These are phyloP conservation scores for Trichopoda pennipes DNA, from an alignment of 2,888 invertebrate genomes.

Conservation along the genomic window DNA sequence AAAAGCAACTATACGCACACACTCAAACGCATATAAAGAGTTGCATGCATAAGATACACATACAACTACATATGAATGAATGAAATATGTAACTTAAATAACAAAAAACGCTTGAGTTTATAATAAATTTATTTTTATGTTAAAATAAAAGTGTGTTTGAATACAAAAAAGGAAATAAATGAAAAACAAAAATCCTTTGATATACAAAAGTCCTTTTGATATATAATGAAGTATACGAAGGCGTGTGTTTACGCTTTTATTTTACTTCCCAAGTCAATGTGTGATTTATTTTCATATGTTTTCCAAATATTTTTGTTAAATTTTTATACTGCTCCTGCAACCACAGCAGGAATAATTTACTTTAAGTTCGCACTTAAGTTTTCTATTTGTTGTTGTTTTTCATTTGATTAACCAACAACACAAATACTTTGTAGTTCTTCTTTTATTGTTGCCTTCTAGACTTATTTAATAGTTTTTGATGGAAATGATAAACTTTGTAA, in stretches of 20 bases:
- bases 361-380: conserved; percentile 44
- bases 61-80: too few species aligned
- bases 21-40: too few species aligned
- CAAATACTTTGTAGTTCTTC: not conserved
- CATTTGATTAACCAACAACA: not conserved
- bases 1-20: conserved; percentile 28
- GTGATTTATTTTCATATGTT: conserved; percentile 45
- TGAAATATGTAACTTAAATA: too few species aligned
- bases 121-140: conserved; percentile 1
- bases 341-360: conserved; percentile 1
- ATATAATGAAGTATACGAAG: not conserved
- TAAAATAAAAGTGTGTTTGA: conserved; percentile 18
- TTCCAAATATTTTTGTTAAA: conserved; percentile 45
- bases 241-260: conserved; percentile 13
- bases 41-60: too few species aligned
- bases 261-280: not conserved
- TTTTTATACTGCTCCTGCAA: conserved; percentile 35
- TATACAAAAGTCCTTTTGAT: conserved; percentile 24
- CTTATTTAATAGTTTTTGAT: conserved; percentile 3
- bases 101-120: too few species aligned
- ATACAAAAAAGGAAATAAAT: not conserved
- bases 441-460: conserved; percentile 14
- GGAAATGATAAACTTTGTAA: conserved; percentile 28
- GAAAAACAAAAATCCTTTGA: conserved; percentile 43
- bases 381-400: not conserved